Conservation (phyloP, 2,888 invertebrate species). For the Lamellibrachia columna region DNA sequence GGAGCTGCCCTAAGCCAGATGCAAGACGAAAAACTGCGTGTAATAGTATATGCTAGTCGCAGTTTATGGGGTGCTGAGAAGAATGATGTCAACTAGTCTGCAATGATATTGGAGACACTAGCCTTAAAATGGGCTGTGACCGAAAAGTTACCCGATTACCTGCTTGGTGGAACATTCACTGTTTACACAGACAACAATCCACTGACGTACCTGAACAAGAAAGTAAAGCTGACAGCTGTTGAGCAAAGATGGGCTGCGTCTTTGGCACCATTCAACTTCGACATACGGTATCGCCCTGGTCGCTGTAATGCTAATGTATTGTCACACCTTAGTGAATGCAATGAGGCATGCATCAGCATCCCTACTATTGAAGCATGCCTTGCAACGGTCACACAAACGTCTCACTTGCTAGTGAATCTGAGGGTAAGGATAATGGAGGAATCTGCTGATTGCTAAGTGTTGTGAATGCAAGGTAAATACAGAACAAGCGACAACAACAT, state of each 20-base stretch:
- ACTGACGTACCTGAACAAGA: not conserved
- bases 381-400: not conserved
- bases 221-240: not conserved
- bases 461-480: not conserved
- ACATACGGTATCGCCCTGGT: too few relatives aligned
- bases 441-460: not conserved
- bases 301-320: not conserved
- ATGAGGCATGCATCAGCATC: not conserved
- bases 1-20: slow-evolving; percentile 41
- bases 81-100: slow-evolving; percentile 40
- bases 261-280: too few relatives aligned
- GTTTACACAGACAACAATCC: slow-evolving; percentile 1
- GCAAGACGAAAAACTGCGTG: slow-evolving; percentile 29
- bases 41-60: slow-evolving; percentile 42
- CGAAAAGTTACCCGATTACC: slow-evolving; percentile 28
- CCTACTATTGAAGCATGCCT: not conserved
- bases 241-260: too few relatives aligned
- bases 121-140: slow-evolving; percentile 42
- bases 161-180: slow-evolving; percentile 21
- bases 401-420: not conserved
- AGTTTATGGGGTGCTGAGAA: slow-evolving; percentile 36
- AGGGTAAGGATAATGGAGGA: not conserved
- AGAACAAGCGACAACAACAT: too few relatives aligned
- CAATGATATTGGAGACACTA: slow-evolving; percentile 41
- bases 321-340: not conserved